Evolutionary conservation across 2,888 invertebrate species (phyloP), one percentile per base, ranked within the genome.

Genomic region (Eupsilia transversa): DNA sequence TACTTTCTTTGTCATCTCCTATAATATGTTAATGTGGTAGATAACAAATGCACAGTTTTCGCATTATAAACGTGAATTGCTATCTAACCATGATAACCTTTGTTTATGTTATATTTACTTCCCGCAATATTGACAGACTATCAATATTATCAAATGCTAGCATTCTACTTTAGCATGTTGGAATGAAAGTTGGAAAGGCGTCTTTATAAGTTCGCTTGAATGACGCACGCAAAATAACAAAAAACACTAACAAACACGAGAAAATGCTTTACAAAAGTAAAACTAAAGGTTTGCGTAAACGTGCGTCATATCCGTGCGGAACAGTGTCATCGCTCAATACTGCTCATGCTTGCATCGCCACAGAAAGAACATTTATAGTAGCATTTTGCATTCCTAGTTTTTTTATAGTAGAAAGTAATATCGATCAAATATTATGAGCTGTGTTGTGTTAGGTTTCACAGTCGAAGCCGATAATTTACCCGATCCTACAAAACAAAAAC

Each of bases 1-100:
- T 66, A 67, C 65, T 66, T 43, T 83, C 67, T 68, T 81, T 82
- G 76, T 83, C 79, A 79, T 74, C 80, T 78, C 61, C 4, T 64
- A 14, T 52, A 54, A 10, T 38, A 64, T 60, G 60, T 66, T 63
- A 75, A 71, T 66, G 59, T 63, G 35, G 43, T 43, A 64, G 82
- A 81, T 81, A 82, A 70, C 66, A 70, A 68, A 46, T 52, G 57
- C 52, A 78, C 66, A 71, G 80, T 75, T 75, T 79, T 68, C 54
- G n/a, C 49, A 79, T 63, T 76, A 79, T 52, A 69, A 72, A 69
- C 49, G 56, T 63, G 68, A 59, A 82, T 56, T 57, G 56, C 70
- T 35, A 78, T 78, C 41, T 33, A 65, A 74, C 64, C 23, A 35
- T 66, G 82, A 82, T 82, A 83, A 72, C 76, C 83, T 76, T 72